Percentiles rank a stretch among this genome's conserved stretches.
Evolutionary conservation across 2,888 invertebrate species (phyloP).

Genomic region (Drosophila cognata): DNA sequence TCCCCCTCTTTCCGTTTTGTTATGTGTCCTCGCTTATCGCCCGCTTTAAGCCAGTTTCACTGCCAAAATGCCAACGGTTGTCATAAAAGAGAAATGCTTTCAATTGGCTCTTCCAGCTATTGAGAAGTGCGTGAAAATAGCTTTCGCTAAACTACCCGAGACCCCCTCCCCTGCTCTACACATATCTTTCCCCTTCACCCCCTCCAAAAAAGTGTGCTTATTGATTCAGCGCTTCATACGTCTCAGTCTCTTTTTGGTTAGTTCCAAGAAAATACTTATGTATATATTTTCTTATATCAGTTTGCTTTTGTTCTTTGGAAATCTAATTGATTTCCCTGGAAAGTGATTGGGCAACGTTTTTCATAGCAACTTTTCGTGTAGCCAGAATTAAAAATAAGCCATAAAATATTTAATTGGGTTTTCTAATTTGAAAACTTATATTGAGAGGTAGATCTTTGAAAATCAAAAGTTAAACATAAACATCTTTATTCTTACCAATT

Average conservation of each 20-base stretch:
- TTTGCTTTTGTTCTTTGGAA: conserved; percentile 7
- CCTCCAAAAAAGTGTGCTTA: conserved; percentile 11
- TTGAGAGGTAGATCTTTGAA: neutral
- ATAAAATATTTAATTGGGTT: neutral
- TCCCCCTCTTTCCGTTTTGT: neutral
- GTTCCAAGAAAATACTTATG: conserved; percentile 1
- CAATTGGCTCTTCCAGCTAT: conserved; percentile 32
- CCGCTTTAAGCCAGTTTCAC: conserved; percentile 37
- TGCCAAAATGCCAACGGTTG: conserved; percentile 35
- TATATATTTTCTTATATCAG: conserved; percentile 6
- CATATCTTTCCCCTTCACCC: neutral
- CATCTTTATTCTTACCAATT: neutral
- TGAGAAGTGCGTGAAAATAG: conserved; percentile 45
- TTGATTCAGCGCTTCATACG: conserved; percentile 30
- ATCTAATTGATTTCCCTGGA: conserved; percentile 9
- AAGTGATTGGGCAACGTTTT: conserved; percentile 3
- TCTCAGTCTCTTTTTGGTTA: neutral
- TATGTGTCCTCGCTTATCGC: conserved; percentile 23
- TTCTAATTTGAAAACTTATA: neutral
- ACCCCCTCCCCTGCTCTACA: neutral
- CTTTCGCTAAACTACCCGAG: neutral
- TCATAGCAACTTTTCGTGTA: neutral
- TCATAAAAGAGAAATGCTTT: conserved; percentile 47
- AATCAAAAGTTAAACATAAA: neutral
- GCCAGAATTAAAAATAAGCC: neutral